phyloP scores from a whole-genome alignment of 2,113 vertebrate species.

The Scomber colias region DNA sequence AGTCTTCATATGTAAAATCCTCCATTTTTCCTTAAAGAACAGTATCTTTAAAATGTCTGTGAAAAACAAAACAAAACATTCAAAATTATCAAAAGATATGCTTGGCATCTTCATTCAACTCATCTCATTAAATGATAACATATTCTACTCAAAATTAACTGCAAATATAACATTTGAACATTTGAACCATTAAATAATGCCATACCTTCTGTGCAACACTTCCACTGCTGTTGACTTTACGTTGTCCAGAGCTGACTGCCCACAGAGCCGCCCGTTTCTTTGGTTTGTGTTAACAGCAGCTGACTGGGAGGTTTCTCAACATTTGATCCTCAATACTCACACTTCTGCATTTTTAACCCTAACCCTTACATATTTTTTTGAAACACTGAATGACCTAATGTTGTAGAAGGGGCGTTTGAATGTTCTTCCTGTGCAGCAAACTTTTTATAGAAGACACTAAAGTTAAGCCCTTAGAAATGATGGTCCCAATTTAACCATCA shows the following conservation, averaged over 20 bases:
- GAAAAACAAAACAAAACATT: conserved; percentile 6
- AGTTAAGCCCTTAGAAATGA: too few relatives aligned
- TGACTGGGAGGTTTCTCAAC: conserved; percentile 69
- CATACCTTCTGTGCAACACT: conserved; percentile 44
- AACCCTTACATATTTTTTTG: neutral
- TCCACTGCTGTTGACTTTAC: conserved; percentile 27
- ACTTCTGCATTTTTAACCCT: conserved; percentile 71
- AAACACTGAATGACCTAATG: neutral
- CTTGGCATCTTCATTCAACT: neutral
- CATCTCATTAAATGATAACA: neutral
- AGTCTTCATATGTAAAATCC: neutral
- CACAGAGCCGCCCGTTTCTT: conserved; percentile 7
- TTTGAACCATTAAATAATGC: neutral
- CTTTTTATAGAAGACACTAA: neutral
- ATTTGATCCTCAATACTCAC: conserved; percentile 58
- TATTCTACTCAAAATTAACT: neutral
- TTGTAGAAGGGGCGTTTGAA: neutral
- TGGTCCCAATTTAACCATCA: neutral
- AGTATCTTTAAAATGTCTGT: conserved; percentile 30
- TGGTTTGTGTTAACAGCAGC: conserved; percentile 38
- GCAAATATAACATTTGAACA: neutral
- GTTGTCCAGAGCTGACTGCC: conserved; percentile 19
- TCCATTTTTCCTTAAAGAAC: conserved; percentile 56
- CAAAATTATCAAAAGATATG: neutral
- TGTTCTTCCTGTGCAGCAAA: neutral